Conservation (phyloP, 2,797 vertebrate species). For the Danio jaintianensis region DNA sequence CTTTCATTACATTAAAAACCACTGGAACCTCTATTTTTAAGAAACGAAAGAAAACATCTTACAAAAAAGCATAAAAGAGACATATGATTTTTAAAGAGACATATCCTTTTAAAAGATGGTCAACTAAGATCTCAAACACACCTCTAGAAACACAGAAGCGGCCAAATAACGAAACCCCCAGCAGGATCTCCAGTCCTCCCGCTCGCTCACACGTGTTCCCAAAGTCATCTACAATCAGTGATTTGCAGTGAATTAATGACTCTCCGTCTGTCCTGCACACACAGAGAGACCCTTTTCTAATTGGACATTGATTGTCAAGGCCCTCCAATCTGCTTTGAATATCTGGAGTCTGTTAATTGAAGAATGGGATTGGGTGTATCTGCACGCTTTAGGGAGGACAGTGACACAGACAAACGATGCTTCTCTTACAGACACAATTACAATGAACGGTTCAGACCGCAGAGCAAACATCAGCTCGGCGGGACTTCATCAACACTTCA, state of each 20-base stretch:
- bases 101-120: background rate
- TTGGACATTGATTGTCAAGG: slow-evolving; percentile 79
- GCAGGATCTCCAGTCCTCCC: background rate
- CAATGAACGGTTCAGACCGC: slow-evolving; percentile 40
- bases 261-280: slow-evolving; percentile 65
- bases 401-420: slow-evolving; percentile 66
- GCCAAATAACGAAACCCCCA: slow-evolving; percentile 2
- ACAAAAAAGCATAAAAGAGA: too few relatives aligned
- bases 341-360: slow-evolving; percentile 76
- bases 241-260: slow-evolving; percentile 85
- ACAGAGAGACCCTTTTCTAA: slow-evolving; percentile 67
- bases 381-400: slow-evolving; percentile 60
- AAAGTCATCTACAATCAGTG: slow-evolving; percentile 85
- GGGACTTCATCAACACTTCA: slow-evolving; percentile 38
- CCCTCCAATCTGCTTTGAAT: slow-evolving; percentile 77
- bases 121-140: slow-evolving; percentile 2
- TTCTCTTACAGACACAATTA: slow-evolving; percentile 66
- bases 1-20: too few relatives aligned
- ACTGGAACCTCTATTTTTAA: too few relatives aligned
- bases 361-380: slow-evolving; percentile 77
- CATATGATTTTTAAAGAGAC: background rate
- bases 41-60: too few relatives aligned
- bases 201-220: slow-evolving; percentile 65
- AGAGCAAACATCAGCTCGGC: slow-evolving; percentile 35
- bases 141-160: slow-evolving; percentile 1